Evolutionary conservation across 1,140 invertebrate species (phyloP), one percentile per base, ranked within the genome.

Genomic region (Drosophila quadrilineata): DNA sequence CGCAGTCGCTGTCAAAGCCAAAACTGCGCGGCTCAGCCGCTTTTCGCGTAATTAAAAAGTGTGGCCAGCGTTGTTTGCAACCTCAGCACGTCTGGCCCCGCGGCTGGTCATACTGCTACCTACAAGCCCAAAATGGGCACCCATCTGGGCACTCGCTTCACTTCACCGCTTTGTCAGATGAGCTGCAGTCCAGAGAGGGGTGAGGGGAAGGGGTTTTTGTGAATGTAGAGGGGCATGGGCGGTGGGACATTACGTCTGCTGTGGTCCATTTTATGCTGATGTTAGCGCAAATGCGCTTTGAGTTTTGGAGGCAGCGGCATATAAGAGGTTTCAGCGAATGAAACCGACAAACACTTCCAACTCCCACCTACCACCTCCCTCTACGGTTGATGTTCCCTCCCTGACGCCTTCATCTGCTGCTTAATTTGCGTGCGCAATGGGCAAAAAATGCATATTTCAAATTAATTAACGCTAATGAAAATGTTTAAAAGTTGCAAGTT

Each of bases 381-480:
- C 21, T 31, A n/a, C n/a, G n/a, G n/a, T n/a, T n/a, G n/a, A n/a
- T n/a, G n/a, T n/a, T n/a, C n/a, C n/a, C 56, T 52, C 21, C 21
- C 22, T 43, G 14, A 12, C 24, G 10, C 3, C 43, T 10, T 28
- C 14, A 33, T 14, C 12, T 33, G 31, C 38, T 53, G 74, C 65
- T 68, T 84, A 85, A 73, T 85, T 79, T 85, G 74, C 70, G 76
- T 85, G 77, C 54, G 50, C 60, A 53, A 35, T 28, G 56, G 24
- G 24, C n/a, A 52, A 71, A 73, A 85, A 77, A 79, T 72, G 70
- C 63, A 84, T 79, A 84, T 84, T 84, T 84, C 79, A 84, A 84
- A 84, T 84, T 84, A 84, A 84, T 85, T 84, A 84, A 84, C 79
- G 80, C 79, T 84, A 84, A 84, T 84, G 79, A 84, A 84, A 84